A percentile compares a stretch with the other conserved stretches of the same genome.
Conservation (phyloP, 1,140 invertebrate genomes). For the Platorchestia sp. region DNA sequence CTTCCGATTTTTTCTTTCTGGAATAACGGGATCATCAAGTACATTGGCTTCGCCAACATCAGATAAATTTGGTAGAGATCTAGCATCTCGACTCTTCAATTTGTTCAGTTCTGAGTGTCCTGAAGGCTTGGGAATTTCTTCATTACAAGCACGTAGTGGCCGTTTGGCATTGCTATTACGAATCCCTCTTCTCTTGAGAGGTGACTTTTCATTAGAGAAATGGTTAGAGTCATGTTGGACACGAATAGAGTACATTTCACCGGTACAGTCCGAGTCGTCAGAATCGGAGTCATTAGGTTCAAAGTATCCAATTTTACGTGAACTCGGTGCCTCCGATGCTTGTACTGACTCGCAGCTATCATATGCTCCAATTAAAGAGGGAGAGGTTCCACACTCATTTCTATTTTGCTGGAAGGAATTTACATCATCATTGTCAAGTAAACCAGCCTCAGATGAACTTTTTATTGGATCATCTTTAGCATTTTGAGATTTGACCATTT, state of each 20-base stretch:
- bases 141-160: neutral
- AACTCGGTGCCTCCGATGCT: neutral
- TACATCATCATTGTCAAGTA: neutral
- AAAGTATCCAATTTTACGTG: neutral
- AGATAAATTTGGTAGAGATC: slow-evolving; percentile 64
- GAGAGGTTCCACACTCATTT: neutral
- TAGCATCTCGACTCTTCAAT: slow-evolving; percentile 54
- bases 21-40: slow-evolving; percentile 48
- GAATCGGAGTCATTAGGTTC: neutral
- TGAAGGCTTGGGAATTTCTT: neutral
- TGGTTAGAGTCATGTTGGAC: neutral
- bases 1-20: neutral
- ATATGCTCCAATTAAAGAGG: neutral
- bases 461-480: neutral
- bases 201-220: neutral
- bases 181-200: neutral
- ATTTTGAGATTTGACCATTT: neutral
- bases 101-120: neutral
- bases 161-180: neutral
- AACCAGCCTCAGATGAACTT: slow-evolving; percentile 33
- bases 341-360: slow-evolving; percentile 9
- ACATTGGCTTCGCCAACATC: slow-evolving; percentile 58
- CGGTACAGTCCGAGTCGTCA: slow-evolving; percentile 35
- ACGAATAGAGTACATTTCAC: slow-evolving; percentile 9
- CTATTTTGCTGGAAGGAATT: neutral